Evolutionary conservation across 2,797 vertebrate species (phyloP).

Genomic region (Crax fasciolata): DNA sequence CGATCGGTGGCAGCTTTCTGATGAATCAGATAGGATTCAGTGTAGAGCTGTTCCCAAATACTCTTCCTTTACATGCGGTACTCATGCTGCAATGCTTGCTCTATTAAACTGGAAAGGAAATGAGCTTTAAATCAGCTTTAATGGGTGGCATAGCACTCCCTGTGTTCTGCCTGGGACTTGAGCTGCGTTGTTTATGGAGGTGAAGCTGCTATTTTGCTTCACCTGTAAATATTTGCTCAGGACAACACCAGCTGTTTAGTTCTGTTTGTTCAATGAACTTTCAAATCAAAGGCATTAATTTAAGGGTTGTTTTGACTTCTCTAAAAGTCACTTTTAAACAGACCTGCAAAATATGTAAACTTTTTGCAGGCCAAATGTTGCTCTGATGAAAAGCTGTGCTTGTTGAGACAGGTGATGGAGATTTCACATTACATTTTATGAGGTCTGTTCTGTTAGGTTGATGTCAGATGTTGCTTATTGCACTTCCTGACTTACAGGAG

Average conservation of each 20-base stretch:
- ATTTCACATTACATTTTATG: rapidly evolving
- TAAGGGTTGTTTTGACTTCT: slow-evolving; percentile 53
- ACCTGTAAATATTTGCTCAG: slow-evolving; percentile 56
- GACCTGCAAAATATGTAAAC: slow-evolving; percentile 65
- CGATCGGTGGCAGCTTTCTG: not conserved
- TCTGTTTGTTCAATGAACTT: slow-evolving; percentile 24
- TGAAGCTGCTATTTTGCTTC: slow-evolving; percentile 17
- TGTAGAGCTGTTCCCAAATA: not conserved
- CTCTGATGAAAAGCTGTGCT: slow-evolving; percentile 8
- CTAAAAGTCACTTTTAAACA: slow-evolving; percentile 48
- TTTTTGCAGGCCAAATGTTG: slow-evolving; percentile 6
- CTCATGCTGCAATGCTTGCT: not conserved
- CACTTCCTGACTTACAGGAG: not conserved
- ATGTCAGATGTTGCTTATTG: not conserved
- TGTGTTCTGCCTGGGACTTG: not conserved
- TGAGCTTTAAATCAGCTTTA: not conserved
- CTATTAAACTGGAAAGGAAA: not conserved
- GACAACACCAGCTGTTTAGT: slow-evolving; percentile 50
- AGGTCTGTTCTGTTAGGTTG: not conserved
- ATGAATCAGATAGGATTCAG: not conserved
- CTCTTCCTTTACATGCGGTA: not conserved
- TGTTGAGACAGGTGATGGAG: slow-evolving; percentile 5
- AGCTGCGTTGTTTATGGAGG: slow-evolving; percentile 40
- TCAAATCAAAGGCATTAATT: slow-evolving; percentile 35
- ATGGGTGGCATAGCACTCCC: not conserved